These are phyloP conservation scores for Epinephelus moara DNA, from an alignment of 2,113 vertebrate species.

Conservation along the genomic window DNA sequence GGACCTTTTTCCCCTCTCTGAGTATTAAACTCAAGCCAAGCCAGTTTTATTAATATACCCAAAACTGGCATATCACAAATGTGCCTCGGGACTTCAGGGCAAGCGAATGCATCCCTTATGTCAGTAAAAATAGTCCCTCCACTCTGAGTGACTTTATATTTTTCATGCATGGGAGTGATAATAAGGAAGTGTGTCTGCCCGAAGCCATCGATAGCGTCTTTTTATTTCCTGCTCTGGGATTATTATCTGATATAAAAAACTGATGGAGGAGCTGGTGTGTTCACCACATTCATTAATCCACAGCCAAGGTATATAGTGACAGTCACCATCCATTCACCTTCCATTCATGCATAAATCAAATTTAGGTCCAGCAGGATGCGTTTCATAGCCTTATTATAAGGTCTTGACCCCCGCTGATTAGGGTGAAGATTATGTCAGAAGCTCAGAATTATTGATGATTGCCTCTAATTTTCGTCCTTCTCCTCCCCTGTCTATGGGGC, in stretches of 20 bases:
- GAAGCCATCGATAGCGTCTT: not conserved
- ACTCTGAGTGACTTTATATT: not conserved
- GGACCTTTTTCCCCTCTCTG: not conserved
- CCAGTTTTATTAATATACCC: not conserved
- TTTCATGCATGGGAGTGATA: not conserved
- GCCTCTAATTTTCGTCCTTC: not conserved
- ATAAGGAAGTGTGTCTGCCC: not conserved
- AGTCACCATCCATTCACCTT: not conserved
- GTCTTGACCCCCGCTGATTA: slow-evolving; percentile 1
- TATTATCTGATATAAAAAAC: not conserved
- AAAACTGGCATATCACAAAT: not conserved
- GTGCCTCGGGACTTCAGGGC: not conserved
- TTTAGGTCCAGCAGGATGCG: too few relatives aligned
- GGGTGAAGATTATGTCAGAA: not conserved
- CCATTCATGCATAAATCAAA: not conserved
- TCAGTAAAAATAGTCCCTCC: slow-evolving; percentile 1
- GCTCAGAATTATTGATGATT: not conserved
- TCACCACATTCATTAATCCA: not conserved
- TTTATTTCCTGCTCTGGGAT: slow-evolving; percentile 1
- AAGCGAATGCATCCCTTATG: not conserved
- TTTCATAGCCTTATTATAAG: not conserved
- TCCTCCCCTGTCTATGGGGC: too few relatives aligned
- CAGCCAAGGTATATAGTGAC: not conserved
- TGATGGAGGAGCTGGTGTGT: not conserved
- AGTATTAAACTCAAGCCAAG: not conserved